phyloP scores from a whole-genome alignment of 2,113 vertebrate genomes.

The Accipiter virgatus region DNA sequence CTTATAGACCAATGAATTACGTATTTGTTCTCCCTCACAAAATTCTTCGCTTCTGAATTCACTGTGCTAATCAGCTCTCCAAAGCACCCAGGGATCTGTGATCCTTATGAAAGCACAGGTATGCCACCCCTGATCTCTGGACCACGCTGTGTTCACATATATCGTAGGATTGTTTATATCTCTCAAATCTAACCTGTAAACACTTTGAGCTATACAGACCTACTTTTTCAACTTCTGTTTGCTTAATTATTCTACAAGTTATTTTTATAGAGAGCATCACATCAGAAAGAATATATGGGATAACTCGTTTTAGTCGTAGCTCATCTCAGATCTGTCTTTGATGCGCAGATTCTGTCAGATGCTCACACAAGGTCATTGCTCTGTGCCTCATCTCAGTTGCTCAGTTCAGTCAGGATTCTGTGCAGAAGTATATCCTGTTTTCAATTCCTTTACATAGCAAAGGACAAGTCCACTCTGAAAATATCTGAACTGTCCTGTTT shows the following conservation, averaged over 20 bases:
- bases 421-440: not conserved
- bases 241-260: not conserved
- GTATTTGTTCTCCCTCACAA: not conserved
- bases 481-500: not conserved
- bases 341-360: not conserved
- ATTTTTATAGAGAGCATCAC: not conserved
- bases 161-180: rapidly evolving
- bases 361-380: not conserved
- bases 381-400: not conserved
- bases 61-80: not conserved
- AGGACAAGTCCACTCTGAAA: not conserved
- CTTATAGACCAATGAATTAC: not conserved
- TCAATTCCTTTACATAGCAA: not conserved
- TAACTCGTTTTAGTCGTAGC: not conserved
- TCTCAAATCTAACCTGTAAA: not conserved
- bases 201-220: not conserved
- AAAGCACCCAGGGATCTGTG: not conserved
- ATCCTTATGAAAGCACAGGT: not conserved
- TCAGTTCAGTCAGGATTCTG: not conserved
- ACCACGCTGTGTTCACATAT: not conserved
- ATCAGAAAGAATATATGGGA: not conserved
- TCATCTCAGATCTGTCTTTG: not conserved
- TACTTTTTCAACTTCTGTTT: not conserved
- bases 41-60: not conserved
- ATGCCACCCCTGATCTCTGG: not conserved